Evolutionary conservation across 2,113 vertebrate genomes (phyloP).

Genomic region (Cheirogaleus medius): DNA sequence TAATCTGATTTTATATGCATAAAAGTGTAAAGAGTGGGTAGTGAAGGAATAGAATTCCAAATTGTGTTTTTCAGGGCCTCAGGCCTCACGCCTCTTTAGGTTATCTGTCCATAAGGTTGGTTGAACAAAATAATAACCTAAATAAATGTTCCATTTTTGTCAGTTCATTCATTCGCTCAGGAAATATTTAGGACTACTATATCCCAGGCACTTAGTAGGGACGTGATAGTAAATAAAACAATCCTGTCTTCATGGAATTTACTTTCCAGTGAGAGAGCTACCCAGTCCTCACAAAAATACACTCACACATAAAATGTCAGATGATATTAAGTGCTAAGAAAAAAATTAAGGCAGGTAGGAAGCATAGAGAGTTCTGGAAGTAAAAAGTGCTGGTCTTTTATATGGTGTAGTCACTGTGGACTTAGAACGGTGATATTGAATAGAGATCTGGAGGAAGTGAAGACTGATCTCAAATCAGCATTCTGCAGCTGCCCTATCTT

Average conservation of each 20-base stretch:
- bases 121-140: background rate
- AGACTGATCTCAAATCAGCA: background rate
- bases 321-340: background rate
- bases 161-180: background rate
- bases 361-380: background rate
- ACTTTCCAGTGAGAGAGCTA: background rate
- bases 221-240: background rate
- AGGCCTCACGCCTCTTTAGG: background rate
- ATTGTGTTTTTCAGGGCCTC: background rate
- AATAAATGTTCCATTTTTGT: background rate
- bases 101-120: background rate
- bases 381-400: background rate
- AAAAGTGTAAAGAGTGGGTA: background rate
- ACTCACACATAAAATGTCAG: background rate
- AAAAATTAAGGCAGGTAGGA: background rate
- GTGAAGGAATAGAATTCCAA: background rate
- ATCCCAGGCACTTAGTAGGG: background rate
- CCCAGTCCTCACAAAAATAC: background rate
- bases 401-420: rapidly evolving
- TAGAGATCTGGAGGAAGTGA: background rate
- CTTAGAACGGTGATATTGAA: background rate
- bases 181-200: background rate
- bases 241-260: background rate
- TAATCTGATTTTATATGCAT: background rate
- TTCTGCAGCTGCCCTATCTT: background rate